These are phyloP conservation scores for Meloidogyne chitwoodi DNA, from an alignment of 1,140 invertebrate genomes.

Conservation along the genomic window DNA sequence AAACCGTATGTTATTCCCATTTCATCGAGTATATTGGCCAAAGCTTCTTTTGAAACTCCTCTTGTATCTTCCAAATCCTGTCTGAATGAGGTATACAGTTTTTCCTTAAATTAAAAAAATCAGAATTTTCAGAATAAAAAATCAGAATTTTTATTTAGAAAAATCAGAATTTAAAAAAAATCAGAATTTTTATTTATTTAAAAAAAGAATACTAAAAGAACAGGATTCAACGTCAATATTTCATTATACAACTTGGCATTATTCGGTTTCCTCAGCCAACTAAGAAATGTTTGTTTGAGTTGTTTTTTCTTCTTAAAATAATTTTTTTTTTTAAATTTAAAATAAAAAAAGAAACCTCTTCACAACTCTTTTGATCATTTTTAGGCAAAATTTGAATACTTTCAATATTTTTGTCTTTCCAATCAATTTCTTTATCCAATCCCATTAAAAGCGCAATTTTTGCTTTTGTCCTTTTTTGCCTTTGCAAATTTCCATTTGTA, in stretches of 20 bases:
- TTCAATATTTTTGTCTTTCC: not conserved
- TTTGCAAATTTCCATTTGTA: not conserved
- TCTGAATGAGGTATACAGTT: constrained; percentile 6
- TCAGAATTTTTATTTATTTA: not conserved
- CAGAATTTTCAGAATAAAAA: not conserved
- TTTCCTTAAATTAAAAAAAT: constrained; percentile 4
- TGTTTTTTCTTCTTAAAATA: not conserved
- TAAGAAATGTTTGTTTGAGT: not conserved
- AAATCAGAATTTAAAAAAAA: not conserved
- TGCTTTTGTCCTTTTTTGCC: not conserved
- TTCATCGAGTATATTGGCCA: constrained; percentile 9
- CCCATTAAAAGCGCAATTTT: not conserved
- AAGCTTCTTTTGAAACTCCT: constrained; percentile 4
- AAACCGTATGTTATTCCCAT: constrained; percentile 16
- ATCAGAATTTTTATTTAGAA: not conserved
- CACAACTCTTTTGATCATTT: not conserved
- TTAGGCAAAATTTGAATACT: not conserved
- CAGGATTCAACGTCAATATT: constrained; percentile 9
- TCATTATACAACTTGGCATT: constrained; percentile 16
- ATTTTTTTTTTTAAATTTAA: not conserved
- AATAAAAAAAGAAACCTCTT: not conserved
- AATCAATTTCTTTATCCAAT: not conserved
- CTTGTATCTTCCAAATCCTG: constrained; percentile 5
- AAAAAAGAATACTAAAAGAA: not conserved
- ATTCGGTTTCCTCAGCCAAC: not conserved